A percentile compares a stretch with the other conserved stretches of the same genome.
phyloP scores from a whole-genome alignment of 2,797 vertebrate species.

The Oophaga sylvatica region DNA sequence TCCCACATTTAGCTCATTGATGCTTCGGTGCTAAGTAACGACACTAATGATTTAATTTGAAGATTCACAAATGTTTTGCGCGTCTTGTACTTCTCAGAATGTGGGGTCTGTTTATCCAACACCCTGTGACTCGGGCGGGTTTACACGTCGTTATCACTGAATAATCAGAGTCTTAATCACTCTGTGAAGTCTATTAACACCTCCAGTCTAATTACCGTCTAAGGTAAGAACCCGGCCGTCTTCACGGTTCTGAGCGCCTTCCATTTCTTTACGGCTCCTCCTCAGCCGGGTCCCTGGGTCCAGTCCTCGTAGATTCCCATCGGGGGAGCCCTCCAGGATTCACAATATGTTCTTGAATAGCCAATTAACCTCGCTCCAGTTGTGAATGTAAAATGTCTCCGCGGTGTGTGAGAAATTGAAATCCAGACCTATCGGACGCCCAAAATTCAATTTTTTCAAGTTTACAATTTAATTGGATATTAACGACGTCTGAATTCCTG shows the following conservation, averaged over 20 bases:
- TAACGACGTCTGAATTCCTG: background rate
- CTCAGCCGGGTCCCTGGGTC: background rate
- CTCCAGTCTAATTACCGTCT: slow-evolving; percentile 1
- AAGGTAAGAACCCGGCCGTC: background rate
- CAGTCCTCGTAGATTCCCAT: background rate
- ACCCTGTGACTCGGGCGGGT: slow-evolving; percentile 18
- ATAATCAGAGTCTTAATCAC: slow-evolving; percentile 41
- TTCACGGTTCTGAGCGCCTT: background rate
- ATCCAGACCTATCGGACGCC: background rate
- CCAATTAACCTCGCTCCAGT: slow-evolving; percentile 10
- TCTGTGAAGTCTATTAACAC: slow-evolving; percentile 13
- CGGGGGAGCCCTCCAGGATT: background rate
- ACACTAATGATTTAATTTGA: slow-evolving; percentile 56
- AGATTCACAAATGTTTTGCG: slow-evolving; percentile 18
- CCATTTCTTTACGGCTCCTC: too few species aligned
- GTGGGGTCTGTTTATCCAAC: slow-evolving; percentile 53
- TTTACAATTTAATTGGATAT: slow-evolving; percentile 1
- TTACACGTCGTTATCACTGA: slow-evolving; percentile 47
- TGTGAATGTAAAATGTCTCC: background rate
- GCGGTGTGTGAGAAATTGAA: background rate
- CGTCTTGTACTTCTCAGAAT: background rate
- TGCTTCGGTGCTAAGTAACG: slow-evolving; percentile 5
- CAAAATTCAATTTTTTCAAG: background rate
- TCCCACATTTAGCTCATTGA: background rate
- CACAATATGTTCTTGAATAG: background rate